A percentile compares a stretch with the other conserved stretches of the same genome.
Conservation (phyloP, 1,140 invertebrate genomes). For the Octopus sinensis region DNA sequence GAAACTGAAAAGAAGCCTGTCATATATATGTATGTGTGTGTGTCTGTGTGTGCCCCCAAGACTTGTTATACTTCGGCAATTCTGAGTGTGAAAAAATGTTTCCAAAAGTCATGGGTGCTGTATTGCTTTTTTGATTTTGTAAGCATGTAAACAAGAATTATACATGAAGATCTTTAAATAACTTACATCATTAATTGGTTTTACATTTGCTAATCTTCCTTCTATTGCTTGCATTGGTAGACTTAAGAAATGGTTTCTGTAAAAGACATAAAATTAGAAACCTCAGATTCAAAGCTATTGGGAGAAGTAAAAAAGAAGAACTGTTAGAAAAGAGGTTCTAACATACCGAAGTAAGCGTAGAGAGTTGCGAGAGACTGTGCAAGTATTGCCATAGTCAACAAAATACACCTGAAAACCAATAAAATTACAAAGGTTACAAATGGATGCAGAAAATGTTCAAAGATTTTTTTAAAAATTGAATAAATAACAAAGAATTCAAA, state of each 20-base stretch:
- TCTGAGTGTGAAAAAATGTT: no score
- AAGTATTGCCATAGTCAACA: constrained; percentile 52
- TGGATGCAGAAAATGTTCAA: no score
- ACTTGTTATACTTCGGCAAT: no score
- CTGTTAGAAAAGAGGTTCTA: not conserved
- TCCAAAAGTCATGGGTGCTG: no score
- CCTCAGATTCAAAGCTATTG: not conserved
- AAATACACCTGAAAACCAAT: constrained; percentile 44
- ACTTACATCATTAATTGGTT: constrained; percentile 29
- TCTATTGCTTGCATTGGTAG: constrained; percentile 49
- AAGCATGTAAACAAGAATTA: not conserved
- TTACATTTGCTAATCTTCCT: constrained; percentile 42
- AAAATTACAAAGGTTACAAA: not conserved
- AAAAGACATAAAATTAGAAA: constrained; percentile 20
- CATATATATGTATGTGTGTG: no score
- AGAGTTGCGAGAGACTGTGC: constrained; percentile 32
- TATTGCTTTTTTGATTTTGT: no score
- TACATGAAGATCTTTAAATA: constrained; percentile 2
- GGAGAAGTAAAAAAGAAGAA: not conserved
- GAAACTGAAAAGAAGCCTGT: no score
- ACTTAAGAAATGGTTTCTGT: constrained; percentile 41
- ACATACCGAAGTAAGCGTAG: constrained; percentile 44
- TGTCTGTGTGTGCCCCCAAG: no score
- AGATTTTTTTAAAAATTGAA: not conserved
- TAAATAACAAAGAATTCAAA: not conserved